Base-by-base conservation (phyloP, 2,888 invertebrate species). In the Ramazzottius varieornatus region DNA sequence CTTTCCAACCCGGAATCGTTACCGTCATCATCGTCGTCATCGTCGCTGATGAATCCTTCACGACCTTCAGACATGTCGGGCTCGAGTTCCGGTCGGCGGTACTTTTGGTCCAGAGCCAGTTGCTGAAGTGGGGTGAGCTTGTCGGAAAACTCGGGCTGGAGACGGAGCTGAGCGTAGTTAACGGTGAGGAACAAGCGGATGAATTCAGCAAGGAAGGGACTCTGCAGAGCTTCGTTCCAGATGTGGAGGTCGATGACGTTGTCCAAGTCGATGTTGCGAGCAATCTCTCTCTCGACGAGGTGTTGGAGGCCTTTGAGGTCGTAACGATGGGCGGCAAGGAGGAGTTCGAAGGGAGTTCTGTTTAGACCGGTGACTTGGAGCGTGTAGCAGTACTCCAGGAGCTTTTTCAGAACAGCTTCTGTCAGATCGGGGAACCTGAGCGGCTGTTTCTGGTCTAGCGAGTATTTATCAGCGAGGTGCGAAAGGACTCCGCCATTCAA, bases 251-350 rank as follows among this genome's bases (percentile, higher is more conserved):
- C 54, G 54, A 54, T 8, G 20, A 54, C 29, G 54, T 29, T 54
- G 54, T 16, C 29, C 16, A 54, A 24, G 29, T 54, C 54, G 29
- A 54, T 54, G 29, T 29, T 4, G 20, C 54, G 54, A 4, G 29
- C 54, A 29, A 54, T 29, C 20, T 54, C 54, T 24, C 29, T 16
- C 24, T 54, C 54, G 4, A 24, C 54, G n/a, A 54, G 54, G n/a
- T 16, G 16, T 29, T 54, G 54, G 16, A 54, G 54, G 29, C 54
- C 54, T 8, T 8, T 29, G 13, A 16, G 20, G 54, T 4, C 54
- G 54, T 54, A 54, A 24, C 54, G 54, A 24, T 54, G 54, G 29
- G 54, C 54, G 54, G 54, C 29, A 54, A 54, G 54, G n/a, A 54
- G 54, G 4, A 54, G 29, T 24, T 54, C 54, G 29, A 54, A 54